Evolutionary conservation across 2,113 vertebrate species (phyloP).

Genomic region (Rhinopomastus cyanomelas): DNA sequence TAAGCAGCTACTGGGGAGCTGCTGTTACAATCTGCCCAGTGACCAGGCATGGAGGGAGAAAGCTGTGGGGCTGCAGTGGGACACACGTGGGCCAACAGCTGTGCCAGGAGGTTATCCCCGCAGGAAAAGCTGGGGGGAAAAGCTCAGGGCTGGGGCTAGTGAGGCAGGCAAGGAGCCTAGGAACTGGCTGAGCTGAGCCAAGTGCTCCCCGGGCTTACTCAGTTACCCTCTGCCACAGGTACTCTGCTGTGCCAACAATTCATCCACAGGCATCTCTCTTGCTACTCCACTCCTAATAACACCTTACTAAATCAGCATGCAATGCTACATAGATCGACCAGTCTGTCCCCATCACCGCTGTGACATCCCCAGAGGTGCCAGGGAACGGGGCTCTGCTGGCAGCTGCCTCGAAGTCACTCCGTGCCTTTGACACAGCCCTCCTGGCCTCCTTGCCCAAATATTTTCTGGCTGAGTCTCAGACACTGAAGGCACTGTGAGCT

Average conservation of each 20-base stretch:
- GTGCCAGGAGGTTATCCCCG: not conserved
- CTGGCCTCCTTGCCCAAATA: not conserved
- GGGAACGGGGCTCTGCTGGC: not conserved
- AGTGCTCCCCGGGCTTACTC: not conserved
- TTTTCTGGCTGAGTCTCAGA: not conserved
- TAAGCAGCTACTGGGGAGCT: accelerated
- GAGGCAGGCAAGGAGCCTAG: not conserved
- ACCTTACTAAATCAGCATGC: not conserved
- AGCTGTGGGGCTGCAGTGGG: not conserved
- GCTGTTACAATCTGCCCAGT: not conserved
- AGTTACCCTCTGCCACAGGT: accelerated
- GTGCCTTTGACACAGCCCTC: not conserved
- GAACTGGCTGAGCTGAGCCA: not conserved
- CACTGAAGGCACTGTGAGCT: not conserved
- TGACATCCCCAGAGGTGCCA: not conserved
- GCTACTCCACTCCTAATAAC: not conserved
- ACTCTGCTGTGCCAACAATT: not conserved
- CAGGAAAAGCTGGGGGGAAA: not conserved
- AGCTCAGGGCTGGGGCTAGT: not conserved
- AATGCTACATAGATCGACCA: not conserved
- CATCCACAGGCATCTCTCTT: not conserved
- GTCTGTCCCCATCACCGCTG: accelerated
- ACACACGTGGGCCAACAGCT: not conserved
- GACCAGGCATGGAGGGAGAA: not conserved
- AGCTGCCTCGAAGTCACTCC: not conserved